Evolutionary conservation across 2,888 invertebrate species (phyloP).

Genomic region (Gastrophysa polygoni): DNA sequence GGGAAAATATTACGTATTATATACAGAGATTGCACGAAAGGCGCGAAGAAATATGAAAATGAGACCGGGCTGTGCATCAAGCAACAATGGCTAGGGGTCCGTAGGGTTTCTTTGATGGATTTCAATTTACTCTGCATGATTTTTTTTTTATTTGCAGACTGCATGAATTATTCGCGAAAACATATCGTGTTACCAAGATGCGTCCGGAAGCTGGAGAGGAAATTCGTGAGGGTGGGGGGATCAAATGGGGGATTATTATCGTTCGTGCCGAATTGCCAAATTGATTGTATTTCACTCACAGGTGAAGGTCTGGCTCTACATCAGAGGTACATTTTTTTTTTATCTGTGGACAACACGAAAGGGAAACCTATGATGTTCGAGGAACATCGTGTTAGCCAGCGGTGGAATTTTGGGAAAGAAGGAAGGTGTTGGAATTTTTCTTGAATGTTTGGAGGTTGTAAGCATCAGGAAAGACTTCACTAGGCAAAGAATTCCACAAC

Average conservation of each 20-base stretch:
- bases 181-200: slow-evolving; percentile 15
- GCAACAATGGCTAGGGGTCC: slow-evolving; percentile 55
- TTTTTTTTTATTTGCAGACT: slow-evolving; percentile 27
- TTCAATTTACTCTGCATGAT: slow-evolving; percentile 55
- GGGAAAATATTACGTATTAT: slow-evolving; percentile 31
- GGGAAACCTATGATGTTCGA: no score
- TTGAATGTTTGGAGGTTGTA: no score
- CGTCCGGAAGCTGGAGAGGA: not conserved
- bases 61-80: slow-evolving; percentile 45
- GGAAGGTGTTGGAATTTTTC: no score
- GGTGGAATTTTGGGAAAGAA: no score
- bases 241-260: not conserved
- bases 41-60: slow-evolving; percentile 54
- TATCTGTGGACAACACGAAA: no score
- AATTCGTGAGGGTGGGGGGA: not conserved
- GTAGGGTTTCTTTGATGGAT: slow-evolving; percentile 56
- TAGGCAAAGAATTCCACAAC: no score
- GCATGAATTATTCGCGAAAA: slow-evolving; percentile 11
- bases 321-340: no score
- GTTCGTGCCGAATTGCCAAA: not conserved
- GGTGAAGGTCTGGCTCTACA: no score
- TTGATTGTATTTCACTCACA: no score
- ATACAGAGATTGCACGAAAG: slow-evolving; percentile 34
- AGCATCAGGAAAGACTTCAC: no score
- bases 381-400: no score